phyloP scores from a whole-genome alignment of 1,140 invertebrate species.

The Gerris buenoi region DNA sequence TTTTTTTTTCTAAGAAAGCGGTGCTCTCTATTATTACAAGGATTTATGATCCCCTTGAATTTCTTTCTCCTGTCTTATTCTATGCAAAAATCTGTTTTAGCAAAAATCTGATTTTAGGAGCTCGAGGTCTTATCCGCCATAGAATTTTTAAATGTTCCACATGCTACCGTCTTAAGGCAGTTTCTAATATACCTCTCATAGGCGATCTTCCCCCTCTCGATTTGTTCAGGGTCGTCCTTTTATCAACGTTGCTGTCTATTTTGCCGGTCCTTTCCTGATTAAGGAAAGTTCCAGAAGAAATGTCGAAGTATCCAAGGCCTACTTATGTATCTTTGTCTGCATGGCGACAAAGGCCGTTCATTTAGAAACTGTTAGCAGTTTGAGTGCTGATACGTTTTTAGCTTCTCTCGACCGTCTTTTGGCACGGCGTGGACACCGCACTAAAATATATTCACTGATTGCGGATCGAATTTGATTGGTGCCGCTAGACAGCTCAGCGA shows the following conservation, averaged over 20 bases:
- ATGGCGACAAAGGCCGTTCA: too few species aligned
- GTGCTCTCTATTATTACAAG: too few species aligned
- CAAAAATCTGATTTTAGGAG: slow-evolving; percentile 15
- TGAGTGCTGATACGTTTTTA: slow-evolving; percentile 20
- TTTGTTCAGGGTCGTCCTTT: slow-evolving; percentile 22
- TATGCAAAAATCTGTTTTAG: slow-evolving; percentile 23
- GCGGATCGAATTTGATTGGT: slow-evolving; percentile 23
- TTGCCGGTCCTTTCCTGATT: too few species aligned
- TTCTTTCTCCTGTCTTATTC: too few species aligned
- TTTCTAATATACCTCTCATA: slow-evolving; percentile 18
- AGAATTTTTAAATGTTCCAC: too few species aligned
- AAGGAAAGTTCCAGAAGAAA: too few species aligned
- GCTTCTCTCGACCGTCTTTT: slow-evolving; percentile 21
- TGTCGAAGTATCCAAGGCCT: too few species aligned
- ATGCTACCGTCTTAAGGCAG: too few species aligned
- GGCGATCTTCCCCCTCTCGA: slow-evolving; percentile 19
- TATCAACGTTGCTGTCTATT: slow-evolving; percentile 8
- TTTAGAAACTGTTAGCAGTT: too few species aligned
- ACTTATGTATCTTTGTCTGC: slow-evolving; percentile 24
- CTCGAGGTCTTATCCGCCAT: too few species aligned
- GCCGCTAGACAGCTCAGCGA: slow-evolving; percentile 7
- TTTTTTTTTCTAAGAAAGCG: too few species aligned
- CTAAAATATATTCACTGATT: slow-evolving; percentile 22
- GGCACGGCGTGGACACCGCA: not conserved
- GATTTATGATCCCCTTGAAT: too few species aligned